Conservation (phyloP, 1,140 invertebrate species). For the Coenobita brevimanus region DNA sequence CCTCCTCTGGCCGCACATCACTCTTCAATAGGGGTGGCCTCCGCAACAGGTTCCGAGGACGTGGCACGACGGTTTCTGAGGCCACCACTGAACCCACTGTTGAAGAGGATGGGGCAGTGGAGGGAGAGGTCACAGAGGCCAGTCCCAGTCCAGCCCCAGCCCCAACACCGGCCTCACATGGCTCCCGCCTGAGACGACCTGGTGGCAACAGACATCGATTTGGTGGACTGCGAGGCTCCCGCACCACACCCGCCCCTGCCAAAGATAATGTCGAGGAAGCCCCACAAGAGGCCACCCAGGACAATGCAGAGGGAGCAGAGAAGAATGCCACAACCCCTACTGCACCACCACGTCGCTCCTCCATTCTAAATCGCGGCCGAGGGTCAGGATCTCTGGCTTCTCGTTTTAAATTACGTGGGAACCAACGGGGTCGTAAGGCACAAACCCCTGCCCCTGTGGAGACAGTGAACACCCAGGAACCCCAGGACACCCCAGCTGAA, state of each 20-base stretch:
- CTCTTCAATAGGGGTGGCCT: background rate
- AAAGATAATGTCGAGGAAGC: background rate
- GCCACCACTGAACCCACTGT: background rate
- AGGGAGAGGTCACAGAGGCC: background rate
- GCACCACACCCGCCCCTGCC: background rate
- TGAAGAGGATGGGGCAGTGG: background rate
- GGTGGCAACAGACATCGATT: slow-evolving; percentile 14
- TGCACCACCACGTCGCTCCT: background rate
- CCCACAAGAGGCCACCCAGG: background rate
- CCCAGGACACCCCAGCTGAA: too few relatives aligned
- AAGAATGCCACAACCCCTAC: background rate
- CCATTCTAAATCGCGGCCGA: background rate
- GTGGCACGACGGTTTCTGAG: background rate
- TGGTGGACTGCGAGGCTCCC: background rate
- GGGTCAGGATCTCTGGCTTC: background rate
- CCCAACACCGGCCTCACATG: background rate
- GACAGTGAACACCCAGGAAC: too few relatives aligned
- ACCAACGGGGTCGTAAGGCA: too few relatives aligned
- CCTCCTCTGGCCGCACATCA: background rate
- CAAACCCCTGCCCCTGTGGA: too few relatives aligned
- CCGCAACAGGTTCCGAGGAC: background rate
- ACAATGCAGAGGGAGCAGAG: background rate
- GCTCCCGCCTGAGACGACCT: background rate
- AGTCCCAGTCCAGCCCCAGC: background rate
- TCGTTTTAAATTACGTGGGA: too few relatives aligned